These are phyloP conservation scores for Trachythela sp. DNA, from an alignment of 64 coral and sea anemone species.

Conservation along the genomic window DNA sequence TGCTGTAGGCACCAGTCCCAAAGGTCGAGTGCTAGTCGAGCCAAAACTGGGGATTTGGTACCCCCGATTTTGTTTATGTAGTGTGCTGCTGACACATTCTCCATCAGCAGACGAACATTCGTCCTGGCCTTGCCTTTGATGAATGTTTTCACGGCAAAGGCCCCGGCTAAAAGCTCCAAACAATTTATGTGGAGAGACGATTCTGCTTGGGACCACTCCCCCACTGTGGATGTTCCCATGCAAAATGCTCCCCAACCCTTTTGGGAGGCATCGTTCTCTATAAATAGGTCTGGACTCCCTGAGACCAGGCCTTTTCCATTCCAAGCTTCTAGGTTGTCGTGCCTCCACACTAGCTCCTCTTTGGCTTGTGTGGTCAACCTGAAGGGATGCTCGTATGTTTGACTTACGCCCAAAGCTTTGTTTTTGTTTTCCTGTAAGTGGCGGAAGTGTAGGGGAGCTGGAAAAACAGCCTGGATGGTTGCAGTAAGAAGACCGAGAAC, in stretches of 20 bases:
- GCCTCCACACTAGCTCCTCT: constrained; percentile 19
- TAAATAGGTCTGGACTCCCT: background rate
- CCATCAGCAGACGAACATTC: background rate
- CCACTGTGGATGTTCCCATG: background rate
- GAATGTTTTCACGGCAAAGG: constrained; percentile 2
- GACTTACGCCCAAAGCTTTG: background rate
- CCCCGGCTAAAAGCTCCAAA: background rate
- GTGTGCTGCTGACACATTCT: background rate
- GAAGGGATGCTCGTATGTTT: background rate
- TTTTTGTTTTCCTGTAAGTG: constrained; percentile 9
- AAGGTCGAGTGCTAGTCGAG: background rate
- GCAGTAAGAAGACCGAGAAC: background rate
- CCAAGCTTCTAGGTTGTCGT: background rate
- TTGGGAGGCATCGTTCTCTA: too few species aligned
- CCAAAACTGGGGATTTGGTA: background rate
- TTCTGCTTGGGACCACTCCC: background rate
- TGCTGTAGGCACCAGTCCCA: constrained; percentile 8
- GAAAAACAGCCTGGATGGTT: background rate
- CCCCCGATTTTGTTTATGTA: constrained; percentile 38
- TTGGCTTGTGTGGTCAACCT: background rate
- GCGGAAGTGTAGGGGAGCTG: background rate
- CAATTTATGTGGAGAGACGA: background rate
- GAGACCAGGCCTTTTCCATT: background rate
- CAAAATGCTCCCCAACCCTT: background rate
- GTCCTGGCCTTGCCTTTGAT: background rate